Evolutionary conservation across 35 echinoderm and acorn worm species (phyloP), one percentile per base, ranked within the genome.

Genomic region (Patiria miniata): DNA sequence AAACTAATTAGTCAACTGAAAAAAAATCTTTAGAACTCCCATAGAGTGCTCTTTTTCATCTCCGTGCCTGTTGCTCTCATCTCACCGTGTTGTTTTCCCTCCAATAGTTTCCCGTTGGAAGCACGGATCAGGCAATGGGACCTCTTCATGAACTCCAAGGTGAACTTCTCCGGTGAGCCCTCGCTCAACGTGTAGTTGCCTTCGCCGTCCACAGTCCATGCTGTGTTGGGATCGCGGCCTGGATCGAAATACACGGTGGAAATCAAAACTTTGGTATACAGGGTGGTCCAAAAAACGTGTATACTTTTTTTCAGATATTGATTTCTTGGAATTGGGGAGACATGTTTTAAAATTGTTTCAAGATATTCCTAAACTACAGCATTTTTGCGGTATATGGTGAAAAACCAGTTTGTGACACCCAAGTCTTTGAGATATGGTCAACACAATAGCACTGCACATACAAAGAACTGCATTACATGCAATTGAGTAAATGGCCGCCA

Each of bases 161-260:
- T 73, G 65, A 73, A 73, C 65, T 73, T 73, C 65, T 73, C 65
- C 3, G 65, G 65, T 22, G 65, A 18, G 34, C 65, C 65, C 34
- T 73, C 65, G 29, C 65, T 73, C 65, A 73, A 73, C 65, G 65
- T 73, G 65, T 73, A 73, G 65, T 73, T 73, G 65, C 65, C 65
- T 26, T 73, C 65, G 34, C 29, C 65, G n/a, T 73, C 65, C 26
- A 34, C 29, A 14, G 65, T 73, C 65, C 65, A 73, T 0, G 65
- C 65, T 34, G 23, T 73, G 65, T 26, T 73, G 23, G 23, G 26
- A 34, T 73, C 65, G 34, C 65, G 65, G 34, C 65, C 65, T 73
- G 65, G 14, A 73, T 30, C 65, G 19, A 73, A 73, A 73, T 73
- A 73, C 21, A 73, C 65, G 65, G 65, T 9, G 34, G 7, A 47